Evolutionary conservation across 2,113 vertebrate genomes (phyloP), one percentile per base, ranked within the genome.

Genomic region (Aleadryas rufinucha): DNA sequence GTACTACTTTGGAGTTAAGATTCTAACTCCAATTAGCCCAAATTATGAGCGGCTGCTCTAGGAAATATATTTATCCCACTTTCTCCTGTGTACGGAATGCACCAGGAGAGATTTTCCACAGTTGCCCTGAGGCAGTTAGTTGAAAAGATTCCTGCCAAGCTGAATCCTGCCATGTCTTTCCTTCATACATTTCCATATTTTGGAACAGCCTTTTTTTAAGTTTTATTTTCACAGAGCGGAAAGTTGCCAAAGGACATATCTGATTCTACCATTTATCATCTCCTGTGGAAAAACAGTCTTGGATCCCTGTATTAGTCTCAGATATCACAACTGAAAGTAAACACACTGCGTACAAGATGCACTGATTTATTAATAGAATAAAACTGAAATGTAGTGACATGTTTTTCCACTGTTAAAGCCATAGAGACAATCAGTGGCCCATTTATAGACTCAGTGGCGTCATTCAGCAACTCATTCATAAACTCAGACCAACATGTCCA

Each of bases 301-400:
- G 85, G 86, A 86, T 52, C 59, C 2, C 2, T 30, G 35, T 37
- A 66, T 80, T 42, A 77, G 68, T 61, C 84, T 94, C 92, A 89
- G 65, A 23, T 93, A 90, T 35, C 89, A 61, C 68, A 94, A 93
- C 41, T 75, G 86, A 60, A 94, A 89, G 76, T 57, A 93, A 94
- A 96, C 79, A 96, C 88, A 70, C 59, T 19, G 44, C 0, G 1
- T 44, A 94, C 56, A 93, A 96, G 88, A 97, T 90, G 83, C 88
- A 95, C 37, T 15, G 61, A 90, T 97, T 96, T 97, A 95, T 97
- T 97, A 94, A 90, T 56, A 93, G 79, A 87, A 94, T 94, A 74
- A 93, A 96, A 95, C 57, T 26, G 47, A 95, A 96, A 95, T 90
- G 93, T 82, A 94, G 92, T 94, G 93, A 93, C 76, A 87, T 30